Conservation (phyloP, 2,888 invertebrate species). For the Polydrusus cervinus region DNA sequence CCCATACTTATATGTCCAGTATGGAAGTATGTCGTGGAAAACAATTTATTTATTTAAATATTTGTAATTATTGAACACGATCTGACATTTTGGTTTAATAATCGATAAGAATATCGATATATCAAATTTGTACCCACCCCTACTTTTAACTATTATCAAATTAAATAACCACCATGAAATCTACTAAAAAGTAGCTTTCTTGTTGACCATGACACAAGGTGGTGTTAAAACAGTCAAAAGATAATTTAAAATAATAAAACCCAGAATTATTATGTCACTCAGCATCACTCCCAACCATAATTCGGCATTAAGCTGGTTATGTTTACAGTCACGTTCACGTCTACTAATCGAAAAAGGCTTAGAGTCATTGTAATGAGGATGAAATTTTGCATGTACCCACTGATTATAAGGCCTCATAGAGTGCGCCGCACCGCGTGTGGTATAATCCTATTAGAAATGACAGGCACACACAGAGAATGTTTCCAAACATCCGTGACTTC, state of each 20-base stretch:
- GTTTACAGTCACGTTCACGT: constrained; percentile 39
- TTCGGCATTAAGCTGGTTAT: constrained; percentile 20
- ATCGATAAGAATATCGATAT: too few relatives aligned
- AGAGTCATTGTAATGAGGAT: constrained; percentile 50
- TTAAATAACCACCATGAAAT: too few relatives aligned
- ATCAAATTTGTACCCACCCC: too few relatives aligned
- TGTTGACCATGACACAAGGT: neutral
- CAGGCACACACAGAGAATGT: constrained; percentile 53
- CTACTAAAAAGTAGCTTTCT: neutral
- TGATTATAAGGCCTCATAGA: constrained; percentile 48
- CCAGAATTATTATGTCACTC: constrained; percentile 24
- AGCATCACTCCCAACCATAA: constrained; percentile 15
- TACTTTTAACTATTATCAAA: too few relatives aligned
- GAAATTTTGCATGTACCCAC: constrained; percentile 50
- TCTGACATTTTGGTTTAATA: too few relatives aligned
- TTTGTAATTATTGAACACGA: too few relatives aligned
- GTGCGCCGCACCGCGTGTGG: constrained; percentile 46
- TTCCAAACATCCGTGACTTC: constrained; percentile 57
- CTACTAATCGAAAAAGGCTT: constrained; percentile 45
- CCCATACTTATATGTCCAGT: too few relatives aligned
- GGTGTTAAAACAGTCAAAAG: constrained; percentile 10
- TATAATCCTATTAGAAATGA: constrained; percentile 55
- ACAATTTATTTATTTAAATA: too few relatives aligned
- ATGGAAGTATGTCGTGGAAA: too few relatives aligned
- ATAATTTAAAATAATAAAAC: constrained; percentile 25